phyloP scores from a whole-genome alignment of 2,888 invertebrate species.

The Drosophila paramelanica region DNA sequence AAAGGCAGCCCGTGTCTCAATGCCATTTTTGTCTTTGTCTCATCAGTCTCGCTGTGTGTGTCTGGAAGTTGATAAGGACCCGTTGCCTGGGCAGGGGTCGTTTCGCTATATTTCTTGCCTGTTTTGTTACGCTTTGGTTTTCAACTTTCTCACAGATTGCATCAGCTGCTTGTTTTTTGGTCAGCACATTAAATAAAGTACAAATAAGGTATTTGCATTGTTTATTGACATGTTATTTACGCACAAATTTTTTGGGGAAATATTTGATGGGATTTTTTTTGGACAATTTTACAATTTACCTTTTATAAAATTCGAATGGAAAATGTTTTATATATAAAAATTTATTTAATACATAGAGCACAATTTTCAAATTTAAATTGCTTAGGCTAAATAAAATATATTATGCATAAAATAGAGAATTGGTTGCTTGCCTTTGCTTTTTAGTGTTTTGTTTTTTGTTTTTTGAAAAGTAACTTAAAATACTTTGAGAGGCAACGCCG shows the following conservation, averaged over 20 bases:
- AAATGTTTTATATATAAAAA: constrained; percentile 21
- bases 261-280: not conserved
- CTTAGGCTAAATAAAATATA: constrained; percentile 44
- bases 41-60: constrained; percentile 5
- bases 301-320: too few species aligned
- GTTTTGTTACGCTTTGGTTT: constrained; percentile 35
- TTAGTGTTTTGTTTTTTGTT: constrained; percentile 3
- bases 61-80: constrained; percentile 30
- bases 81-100: constrained; percentile 26
- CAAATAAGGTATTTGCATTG: constrained; percentile 29
- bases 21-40: constrained; percentile 23
- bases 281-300: not conserved
- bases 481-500: constrained; percentile 76
- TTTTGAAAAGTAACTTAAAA: constrained; percentile 33
- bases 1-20: constrained; percentile 18
- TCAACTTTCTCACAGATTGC: constrained; percentile 38
- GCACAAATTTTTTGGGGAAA: not conserved
- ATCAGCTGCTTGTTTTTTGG: constrained; percentile 29
- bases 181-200: constrained; percentile 3
- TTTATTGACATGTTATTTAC: constrained; percentile 15
- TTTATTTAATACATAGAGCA: constrained; percentile 48
- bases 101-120: constrained; percentile 4
- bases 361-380: constrained; percentile 39
- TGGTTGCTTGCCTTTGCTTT: constrained; percentile 13
- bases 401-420: constrained; percentile 29